These are phyloP conservation scores for Brienomyrus longianalis DNA, from an alignment of 2,113 vertebrate species.

Conservation along the genomic window DNA sequence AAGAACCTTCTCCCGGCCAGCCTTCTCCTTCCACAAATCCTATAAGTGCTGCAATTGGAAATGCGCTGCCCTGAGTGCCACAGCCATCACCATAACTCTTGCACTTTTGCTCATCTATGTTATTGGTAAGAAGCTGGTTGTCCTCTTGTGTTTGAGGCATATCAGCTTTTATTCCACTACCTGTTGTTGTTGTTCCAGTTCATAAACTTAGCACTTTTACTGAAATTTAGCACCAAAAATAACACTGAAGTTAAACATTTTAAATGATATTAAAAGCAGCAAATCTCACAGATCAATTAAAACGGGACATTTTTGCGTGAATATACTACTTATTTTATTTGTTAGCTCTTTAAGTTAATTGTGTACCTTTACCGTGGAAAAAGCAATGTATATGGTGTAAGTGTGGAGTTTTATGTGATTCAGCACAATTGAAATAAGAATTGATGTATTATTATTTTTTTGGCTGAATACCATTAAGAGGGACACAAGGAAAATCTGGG, in stretches of 20 bases:
- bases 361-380: not conserved
- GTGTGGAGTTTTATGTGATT: not conserved
- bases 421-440: not conserved
- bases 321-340: not conserved
- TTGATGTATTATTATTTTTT: not conserved
- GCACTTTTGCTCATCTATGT: slow-evolving; percentile 77
- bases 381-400: not conserved
- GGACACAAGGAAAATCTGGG: not conserved
- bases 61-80: slow-evolving; percentile 78
- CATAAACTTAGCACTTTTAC: not conserved
- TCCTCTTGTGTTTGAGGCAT: not conserved
- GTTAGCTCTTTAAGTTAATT: not conserved
- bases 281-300: not conserved
- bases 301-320: not conserved
- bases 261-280: not conserved
- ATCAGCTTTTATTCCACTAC: not conserved
- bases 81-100: slow-evolving; percentile 73
- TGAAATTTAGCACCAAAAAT: not conserved
- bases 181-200: not conserved
- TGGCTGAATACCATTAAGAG: not conserved
- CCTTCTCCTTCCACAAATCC: slow-evolving; percentile 83
- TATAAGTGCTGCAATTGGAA: slow-evolving; percentile 86
- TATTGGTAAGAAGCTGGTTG: slow-evolving; percentile 65
- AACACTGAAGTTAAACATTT: not conserved
- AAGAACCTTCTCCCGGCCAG: slow-evolving; percentile 75